Base-by-base conservation (phyloP, 2,113 vertebrate species). In the Phaethon lepturus region DNA sequence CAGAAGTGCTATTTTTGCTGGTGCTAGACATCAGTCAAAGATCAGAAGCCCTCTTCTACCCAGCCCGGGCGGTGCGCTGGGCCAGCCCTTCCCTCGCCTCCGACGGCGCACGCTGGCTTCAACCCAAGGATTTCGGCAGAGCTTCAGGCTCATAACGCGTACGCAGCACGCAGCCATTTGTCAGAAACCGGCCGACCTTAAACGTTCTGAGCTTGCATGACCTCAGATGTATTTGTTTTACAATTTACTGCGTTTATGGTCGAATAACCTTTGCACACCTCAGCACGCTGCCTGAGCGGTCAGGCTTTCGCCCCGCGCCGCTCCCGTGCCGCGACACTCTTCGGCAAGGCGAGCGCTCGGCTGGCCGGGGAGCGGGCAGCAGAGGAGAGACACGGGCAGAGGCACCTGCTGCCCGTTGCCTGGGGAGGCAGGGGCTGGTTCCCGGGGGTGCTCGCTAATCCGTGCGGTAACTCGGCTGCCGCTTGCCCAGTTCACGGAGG, bases 171-270 rank as follows among this genome's bases (percentile, higher is more conserved):
- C 69, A 78, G 77, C 74, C 13, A 0, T 62, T 91, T 66, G 75
- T 81, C 86, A 75, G 10, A 64, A 56, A 82, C 56, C 6, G 77
- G 60, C 84, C 95, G 94, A 97, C 96, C 94, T 94, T 87, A 91
- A 82, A 55, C 19, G 58, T 86, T 76, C 91, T 28, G 62, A 90
- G 77, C 66, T 72, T 72, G 78, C 71, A 13, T 20, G 44, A 95
- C 90, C 90, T 77, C 44, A 87, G 49, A 88, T 2, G 19, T 82
- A 85, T 95, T 93, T 94, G 26, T 58, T 95, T 93, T 64, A 82
- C 10, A 9, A 76, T 89, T 86, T 72, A 60, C 62, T 62, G 50
- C 64, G 40, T 76, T 91, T 93, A 76, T 93, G 90, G 84, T 62
- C 7, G 13, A 74, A 69, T 76, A 88, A 95, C 89, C 93, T 90